Evolutionary conservation across 2,888 invertebrate genomes (phyloP).

Genomic region (Neocrepidodera transversa): DNA sequence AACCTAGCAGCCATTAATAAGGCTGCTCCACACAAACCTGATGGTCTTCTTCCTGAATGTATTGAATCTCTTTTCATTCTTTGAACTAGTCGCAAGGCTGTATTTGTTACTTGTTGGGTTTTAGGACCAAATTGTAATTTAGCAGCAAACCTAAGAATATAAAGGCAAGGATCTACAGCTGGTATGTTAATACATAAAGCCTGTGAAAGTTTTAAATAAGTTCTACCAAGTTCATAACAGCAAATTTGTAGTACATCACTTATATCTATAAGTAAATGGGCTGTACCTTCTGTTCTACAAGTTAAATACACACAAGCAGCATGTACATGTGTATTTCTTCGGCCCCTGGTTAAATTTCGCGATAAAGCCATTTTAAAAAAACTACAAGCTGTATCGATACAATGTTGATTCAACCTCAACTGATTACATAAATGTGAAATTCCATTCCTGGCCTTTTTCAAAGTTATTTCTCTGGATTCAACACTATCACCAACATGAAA

Average conservation of each 20-base stretch:
- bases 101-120: slow-evolving; percentile 93
- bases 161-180: slow-evolving; percentile 76
- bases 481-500: slow-evolving; percentile 82
- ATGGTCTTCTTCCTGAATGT: slow-evolving; percentile 94
- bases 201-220: slow-evolving; percentile 87
- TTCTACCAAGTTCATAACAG: slow-evolving; percentile 93
- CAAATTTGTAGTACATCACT: slow-evolving; percentile 97
- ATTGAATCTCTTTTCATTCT: slow-evolving; percentile 99
- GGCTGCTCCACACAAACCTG: slow-evolving; percentile 98
- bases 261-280: slow-evolving; percentile 95
- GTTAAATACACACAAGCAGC: slow-evolving; percentile 98
- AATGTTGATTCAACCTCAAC: slow-evolving; percentile 86
- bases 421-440: slow-evolving; percentile 88
- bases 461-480: slow-evolving; percentile 92
- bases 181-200: slow-evolving; percentile 91
- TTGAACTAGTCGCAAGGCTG: slow-evolving; percentile 91
- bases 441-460: slow-evolving; percentile 85
- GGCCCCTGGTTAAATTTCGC: slow-evolving; percentile 86
- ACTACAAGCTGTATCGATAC: slow-evolving; percentile 91
- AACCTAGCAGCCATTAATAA: slow-evolving; percentile 92
- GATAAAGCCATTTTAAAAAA: slow-evolving; percentile 92
- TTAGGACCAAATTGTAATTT: slow-evolving; percentile 91
- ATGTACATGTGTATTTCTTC: slow-evolving; percentile 88
- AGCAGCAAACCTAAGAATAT: slow-evolving; percentile 79
- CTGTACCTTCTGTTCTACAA: slow-evolving; percentile 92